phyloP scores from a whole-genome alignment of 1,140 invertebrate species.

The Oncopodura yosiiana region DNA sequence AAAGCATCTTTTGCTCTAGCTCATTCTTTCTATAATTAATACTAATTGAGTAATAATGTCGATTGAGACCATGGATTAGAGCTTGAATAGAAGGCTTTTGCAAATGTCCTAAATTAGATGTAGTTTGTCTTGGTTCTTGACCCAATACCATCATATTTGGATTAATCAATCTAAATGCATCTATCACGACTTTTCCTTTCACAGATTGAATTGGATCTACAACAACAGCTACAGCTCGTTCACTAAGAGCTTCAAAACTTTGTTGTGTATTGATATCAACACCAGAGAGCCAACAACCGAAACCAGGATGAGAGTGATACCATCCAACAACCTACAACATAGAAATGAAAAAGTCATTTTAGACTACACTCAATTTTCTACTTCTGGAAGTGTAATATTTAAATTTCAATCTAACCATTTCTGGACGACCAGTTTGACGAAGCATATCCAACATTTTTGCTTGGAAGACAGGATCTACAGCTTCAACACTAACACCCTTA shows the following conservation, averaged over 20 bases:
- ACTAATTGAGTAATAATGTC: constrained; percentile 99
- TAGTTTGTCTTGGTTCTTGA: constrained; percentile 97
- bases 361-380: too few relatives aligned
- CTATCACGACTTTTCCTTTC: constrained; percentile 92
- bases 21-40: constrained; percentile 99
- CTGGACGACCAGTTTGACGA: constrained; percentile 94
- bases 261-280: constrained; percentile 99
- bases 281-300: constrained; percentile 99
- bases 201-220: constrained; percentile 99
- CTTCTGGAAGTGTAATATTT: constrained; percentile 95
- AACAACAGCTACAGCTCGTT: constrained; percentile 96
- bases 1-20: constrained; percentile 97
- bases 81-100: constrained; percentile 99
- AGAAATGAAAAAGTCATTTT: too few relatives aligned
- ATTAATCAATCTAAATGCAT: constrained; percentile 93
- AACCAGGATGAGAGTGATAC: constrained; percentile 87
- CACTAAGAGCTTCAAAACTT: constrained; percentile 95
- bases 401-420: constrained; percentile 99
- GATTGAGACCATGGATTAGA: constrained; percentile 94
- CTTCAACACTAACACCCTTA: constrained; percentile 96
- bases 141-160: constrained; percentile 98
- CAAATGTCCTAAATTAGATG: constrained; percentile 95
- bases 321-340: constrained; percentile 54
- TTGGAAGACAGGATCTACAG: constrained; percentile 99
- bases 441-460: constrained; percentile 99